Conservation (phyloP, 2,797 vertebrate species). For the Eurystomus glaucurus region DNA sequence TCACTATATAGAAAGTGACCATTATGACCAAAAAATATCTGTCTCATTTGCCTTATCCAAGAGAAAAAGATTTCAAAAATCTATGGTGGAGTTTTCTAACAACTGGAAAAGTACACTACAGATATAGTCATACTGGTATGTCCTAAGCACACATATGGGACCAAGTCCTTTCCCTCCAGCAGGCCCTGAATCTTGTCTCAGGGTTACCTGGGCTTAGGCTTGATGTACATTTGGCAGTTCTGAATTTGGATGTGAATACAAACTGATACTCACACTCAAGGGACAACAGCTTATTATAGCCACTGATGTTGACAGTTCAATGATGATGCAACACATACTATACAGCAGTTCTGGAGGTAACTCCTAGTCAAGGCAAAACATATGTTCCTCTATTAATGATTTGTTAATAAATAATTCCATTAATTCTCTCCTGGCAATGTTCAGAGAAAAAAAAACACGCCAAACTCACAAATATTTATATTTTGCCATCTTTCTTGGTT, state of each 20-base stretch:
- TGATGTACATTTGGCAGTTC: not conserved
- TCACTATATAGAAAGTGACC: rapidly evolving
- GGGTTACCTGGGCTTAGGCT: not conserved
- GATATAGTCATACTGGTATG: not conserved
- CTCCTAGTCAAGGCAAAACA: not conserved
- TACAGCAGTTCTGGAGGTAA: not conserved
- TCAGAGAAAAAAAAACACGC: not conserved
- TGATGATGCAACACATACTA: not conserved
- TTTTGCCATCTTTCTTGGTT: not conserved
- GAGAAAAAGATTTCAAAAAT: not conserved
- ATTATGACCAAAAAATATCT: not conserved
- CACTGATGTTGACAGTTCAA: not conserved
- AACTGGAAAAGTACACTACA: not conserved
- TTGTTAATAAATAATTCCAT: not conserved
- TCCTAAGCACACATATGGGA: not conserved
- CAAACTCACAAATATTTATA: not conserved
- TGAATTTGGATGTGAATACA: not conserved
- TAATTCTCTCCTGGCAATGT: not conserved
- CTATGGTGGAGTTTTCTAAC: not conserved
- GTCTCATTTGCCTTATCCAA: not conserved
- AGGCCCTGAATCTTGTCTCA: not conserved
- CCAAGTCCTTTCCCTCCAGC: not conserved
- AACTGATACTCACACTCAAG: not conserved
- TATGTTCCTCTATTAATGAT: not conserved
- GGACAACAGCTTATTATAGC: not conserved